Base-by-base conservation (phyloP, 2,113 vertebrate genomes). In the Bolborhynchus lineola region DNA sequence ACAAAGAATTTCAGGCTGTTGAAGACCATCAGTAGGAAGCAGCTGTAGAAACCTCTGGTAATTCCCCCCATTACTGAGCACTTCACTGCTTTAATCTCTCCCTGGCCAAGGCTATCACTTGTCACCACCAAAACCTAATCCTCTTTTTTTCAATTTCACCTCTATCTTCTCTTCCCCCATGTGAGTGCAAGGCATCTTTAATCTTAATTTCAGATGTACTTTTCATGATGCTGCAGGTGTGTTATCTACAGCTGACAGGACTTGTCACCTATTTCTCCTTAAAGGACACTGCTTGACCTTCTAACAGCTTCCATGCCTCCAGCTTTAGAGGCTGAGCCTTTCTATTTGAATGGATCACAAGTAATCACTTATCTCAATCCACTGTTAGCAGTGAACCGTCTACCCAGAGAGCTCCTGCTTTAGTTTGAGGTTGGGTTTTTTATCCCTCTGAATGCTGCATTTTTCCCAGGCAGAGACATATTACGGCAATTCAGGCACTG, bases 261-360 rank as follows among this genome's bases (percentile, higher is more conserved):
- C 59, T 44, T 12, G 11, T 71, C 87, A 93, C 83, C 71, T 93
- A 65, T 55, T 93, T 94, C 78, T 78, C 91, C 80, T 86, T 90
- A 94, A 91, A 97, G 95, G 88, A 94, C 86, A 35, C 59, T 57
- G 71, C 67, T 82, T 98, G 96, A 97, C 90, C 95, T 97, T 97
- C 86, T 72, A 84, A 91, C 85, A 88, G 83, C 85, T 92, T 92
- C 39, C 63, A 59, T 62, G 77, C 77, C 89, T 95, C 63, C 85
- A 87, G 92, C 88, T 95, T 93, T 74, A 74, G 72, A 93, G 71
- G 80, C 82, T 88, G 82, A 94, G 88, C 80, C 55, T 90, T 95
- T 87, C 71, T 72, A 21, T 88, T 95, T 37, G 82, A 88, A 94
- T 42, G 91, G 80, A 95, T 90, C 91, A 94, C 64, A 94, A 93